Evolutionary conservation across 2,113 vertebrate genomes (phyloP).

Genomic region (Tretioscincus oriximinensis): DNA sequence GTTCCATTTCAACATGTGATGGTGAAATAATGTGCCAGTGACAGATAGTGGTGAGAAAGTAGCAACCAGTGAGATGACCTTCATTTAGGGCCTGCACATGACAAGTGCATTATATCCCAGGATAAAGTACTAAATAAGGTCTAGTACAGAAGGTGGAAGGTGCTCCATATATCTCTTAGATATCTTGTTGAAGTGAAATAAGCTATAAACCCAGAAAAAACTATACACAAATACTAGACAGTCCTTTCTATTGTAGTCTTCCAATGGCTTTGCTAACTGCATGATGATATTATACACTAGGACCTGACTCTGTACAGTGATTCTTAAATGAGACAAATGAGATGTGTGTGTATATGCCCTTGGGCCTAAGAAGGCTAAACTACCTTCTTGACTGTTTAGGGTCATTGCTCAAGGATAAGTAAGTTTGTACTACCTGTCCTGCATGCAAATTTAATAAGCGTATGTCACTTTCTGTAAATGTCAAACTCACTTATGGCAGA

Average conservation of each 20-base stretch:
- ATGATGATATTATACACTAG: neutral
- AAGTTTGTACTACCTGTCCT: slow-evolving; percentile 21
- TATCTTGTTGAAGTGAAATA: too few relatives aligned
- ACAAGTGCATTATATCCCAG: too few relatives aligned
- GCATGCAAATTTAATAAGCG: slow-evolving; percentile 11
- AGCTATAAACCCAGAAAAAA: too few relatives aligned
- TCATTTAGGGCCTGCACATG: too few relatives aligned
- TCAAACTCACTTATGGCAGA: slow-evolving; percentile 1
- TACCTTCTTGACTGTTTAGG: neutral
- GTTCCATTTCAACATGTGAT: too few relatives aligned
- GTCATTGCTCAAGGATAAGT: slow-evolving; percentile 5
- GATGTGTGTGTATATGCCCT: neutral
- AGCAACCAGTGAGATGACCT: too few relatives aligned
- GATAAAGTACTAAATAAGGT: too few relatives aligned
- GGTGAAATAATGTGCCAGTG: too few relatives aligned
- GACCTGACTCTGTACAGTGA: neutral
- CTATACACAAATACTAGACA: too few relatives aligned
- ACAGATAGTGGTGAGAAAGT: too few relatives aligned
- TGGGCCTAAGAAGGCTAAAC: neutral
- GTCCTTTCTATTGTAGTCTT: neutral
- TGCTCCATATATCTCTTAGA: neutral
- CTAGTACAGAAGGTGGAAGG: neutral
- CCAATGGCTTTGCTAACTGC: neutral
- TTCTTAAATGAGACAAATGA: neutral
- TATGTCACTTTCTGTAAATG: slow-evolving; percentile 8